Base-by-base conservation (phyloP, 92 coral and sea anemone species). In the Parazoanthus atlanticus region DNA sequence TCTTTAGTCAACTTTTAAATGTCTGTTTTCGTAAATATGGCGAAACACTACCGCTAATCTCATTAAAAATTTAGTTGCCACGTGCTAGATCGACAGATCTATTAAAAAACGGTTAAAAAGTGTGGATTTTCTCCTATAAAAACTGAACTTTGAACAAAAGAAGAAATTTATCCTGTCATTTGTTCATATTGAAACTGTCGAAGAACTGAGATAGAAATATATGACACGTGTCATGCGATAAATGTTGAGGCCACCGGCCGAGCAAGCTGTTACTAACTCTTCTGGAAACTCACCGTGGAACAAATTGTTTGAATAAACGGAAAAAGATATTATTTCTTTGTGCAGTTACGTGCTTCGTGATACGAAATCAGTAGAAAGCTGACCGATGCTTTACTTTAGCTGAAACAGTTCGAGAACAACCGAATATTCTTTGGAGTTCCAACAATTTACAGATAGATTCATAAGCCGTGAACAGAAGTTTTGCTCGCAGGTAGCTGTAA, bases 11-110 rank as follows among this genome's bases (percentile, higher is more conserved):
- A 41, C 49, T 43, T 40, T 43, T 15, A 83, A 46, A 47, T 34
- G 78, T 69, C 78, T 70, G 87, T 84, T 84, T 84, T 84, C 56
- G 29, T 19, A 66, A 36, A 66, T 41, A 83, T 66, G 58, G 58
- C 61, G 65, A 28, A 72, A n/a, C 25, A 65, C 66, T 16, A 74
- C 28, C 65, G 66, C 87, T 70, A 84, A 47, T 74, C 76, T 84
- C 87, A 84, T 84, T 84, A 84, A 84, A 84, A 69, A 84, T 84
- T 69, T 69, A 84, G 78, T 49, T 29, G 76, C 87, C 87, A 84
- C 87, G 87, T 84, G 87, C 74, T 81, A 34, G 85, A 1, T 58
- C 80, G 58, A 33, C 43, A 36, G 64, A 31, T 84, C 52, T 43
- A 69, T 84, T 84, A 69, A 47, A 69, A 80, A 70, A n/a, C 87